Evolutionary conservation across 2,888 invertebrate genomes (phyloP), one percentile per base, ranked within the genome.

Genomic region (Argynnis bischoffii): DNA sequence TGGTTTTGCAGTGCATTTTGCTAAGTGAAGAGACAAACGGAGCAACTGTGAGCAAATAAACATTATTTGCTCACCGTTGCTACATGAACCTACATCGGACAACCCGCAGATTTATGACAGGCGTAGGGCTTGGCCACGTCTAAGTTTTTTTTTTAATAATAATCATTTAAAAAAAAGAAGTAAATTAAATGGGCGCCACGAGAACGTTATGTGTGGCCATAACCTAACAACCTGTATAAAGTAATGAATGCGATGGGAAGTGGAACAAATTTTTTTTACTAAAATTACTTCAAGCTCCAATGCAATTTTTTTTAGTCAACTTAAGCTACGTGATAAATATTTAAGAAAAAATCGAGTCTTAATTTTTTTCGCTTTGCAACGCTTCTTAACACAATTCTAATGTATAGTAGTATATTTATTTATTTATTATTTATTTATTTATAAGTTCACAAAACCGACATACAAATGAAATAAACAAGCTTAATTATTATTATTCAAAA

Each of bases 61-160:
- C n/a, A n/a, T n/a, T n/a, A n/a, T n/a, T n/a, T n/a, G n/a, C n/a
- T n/a, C n/a, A n/a, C n/a, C n/a, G n/a, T n/a, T 65, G 67, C 64
- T 67, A 68, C 66, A n/a, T n/a, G 77, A 76, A 77, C 76, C 79
- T 77, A 74, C 78, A 78, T 79, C 79, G 78, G 79, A 79, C 77
- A 69, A 54, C 87, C 86, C 88, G 89, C 89, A 89, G 87, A 84
- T 76, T 81, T 69, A 89, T 89, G 89, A 88, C 88, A 86, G 88
- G 87, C 86, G 83, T 80, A 81, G 81, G 80, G 56, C 47, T 64
- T 65, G 55, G 61, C 66, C 64, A 67, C 69, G 47, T 26, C n/a
- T 47, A 18, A 47, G 46, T n/a, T 48, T 13, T 59, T n/a, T n/a
- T n/a, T 31, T 26, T 59, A 11, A 41, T 41, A 11, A 11, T 3